Evolutionary conservation across 1,140 invertebrate genomes (phyloP).

Genomic region (Lethocerus indicus): DNA sequence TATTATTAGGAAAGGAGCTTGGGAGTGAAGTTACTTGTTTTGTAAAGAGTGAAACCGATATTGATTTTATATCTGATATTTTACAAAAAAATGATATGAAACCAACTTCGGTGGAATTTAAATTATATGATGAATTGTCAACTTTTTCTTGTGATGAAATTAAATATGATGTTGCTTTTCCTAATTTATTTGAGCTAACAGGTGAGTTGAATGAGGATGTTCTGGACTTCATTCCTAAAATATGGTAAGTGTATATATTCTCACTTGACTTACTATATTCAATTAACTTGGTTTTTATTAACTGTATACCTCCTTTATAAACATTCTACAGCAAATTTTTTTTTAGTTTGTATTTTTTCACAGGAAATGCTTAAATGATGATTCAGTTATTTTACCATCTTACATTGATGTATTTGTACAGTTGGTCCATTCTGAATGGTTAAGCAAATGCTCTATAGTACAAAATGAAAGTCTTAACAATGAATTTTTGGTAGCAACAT

Average conservation of each 20-base stretch:
- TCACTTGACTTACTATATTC: neutral
- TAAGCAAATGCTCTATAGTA: too few species aligned
- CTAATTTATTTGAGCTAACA: neutral
- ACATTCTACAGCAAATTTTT: neutral
- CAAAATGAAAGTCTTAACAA: too few species aligned
- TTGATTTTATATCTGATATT: neutral
- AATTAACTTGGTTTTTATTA: neutral
- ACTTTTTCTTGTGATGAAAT: neutral
- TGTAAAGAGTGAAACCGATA: neutral
- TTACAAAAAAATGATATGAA: neutral
- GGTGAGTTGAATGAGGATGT: slow-evolving; percentile 1
- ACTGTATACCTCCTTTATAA: neutral
- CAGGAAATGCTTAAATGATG: neutral
- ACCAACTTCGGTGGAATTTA: neutral
- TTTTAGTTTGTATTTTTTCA: neutral
- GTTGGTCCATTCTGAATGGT: too few species aligned
- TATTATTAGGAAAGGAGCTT: neutral
- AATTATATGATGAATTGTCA: neutral
- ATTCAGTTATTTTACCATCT: too few species aligned
- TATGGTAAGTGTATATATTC: neutral
- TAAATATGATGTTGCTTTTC: neutral
- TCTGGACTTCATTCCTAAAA: neutral
- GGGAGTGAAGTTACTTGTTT: neutral
- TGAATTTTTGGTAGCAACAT: neutral
- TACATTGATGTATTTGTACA: too few species aligned